A percentile compares a stretch with the other conserved stretches of the same genome.
phyloP scores from a whole-genome alignment of 2,797 vertebrate genomes.

The Onychomys leucogaster region DNA sequence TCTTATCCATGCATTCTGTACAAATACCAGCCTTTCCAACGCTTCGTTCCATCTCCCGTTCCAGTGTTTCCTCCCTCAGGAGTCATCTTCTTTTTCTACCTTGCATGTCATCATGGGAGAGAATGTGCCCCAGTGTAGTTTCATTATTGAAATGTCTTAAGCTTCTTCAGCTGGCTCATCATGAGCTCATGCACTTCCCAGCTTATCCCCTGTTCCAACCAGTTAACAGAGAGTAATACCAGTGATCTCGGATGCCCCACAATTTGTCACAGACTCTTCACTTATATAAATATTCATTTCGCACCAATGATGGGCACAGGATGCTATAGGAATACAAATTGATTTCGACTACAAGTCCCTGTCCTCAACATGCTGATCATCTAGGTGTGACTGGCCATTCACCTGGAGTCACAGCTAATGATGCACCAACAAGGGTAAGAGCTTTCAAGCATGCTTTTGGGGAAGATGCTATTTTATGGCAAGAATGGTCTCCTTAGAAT shows the following conservation, averaged over 20 bases:
- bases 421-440: background rate
- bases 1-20: background rate
- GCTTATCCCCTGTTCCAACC: conserved; percentile 47
- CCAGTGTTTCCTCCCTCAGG: conserved; percentile 59
- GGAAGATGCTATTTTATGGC: too few species aligned
- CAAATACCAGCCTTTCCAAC: conserved; percentile 34
- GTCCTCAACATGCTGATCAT: background rate
- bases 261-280: conserved; percentile 37
- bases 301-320: background rate
- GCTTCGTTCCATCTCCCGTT: conserved; percentile 54
- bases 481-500: background rate
- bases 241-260: conserved; percentile 13
- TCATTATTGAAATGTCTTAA: conserved; percentile 73
- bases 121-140: conserved; percentile 52
- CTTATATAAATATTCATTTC: background rate
- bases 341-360: background rate
- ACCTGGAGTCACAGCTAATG: background rate
- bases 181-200: conserved; percentile 54
- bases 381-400: background rate
- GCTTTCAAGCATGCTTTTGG: background rate
- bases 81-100: conserved; percentile 58
- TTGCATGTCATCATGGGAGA: conserved; percentile 64
- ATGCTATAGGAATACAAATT: background rate
- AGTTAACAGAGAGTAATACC: conserved; percentile 60
- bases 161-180: conserved; percentile 66